Conservation (phyloP, 2,113 vertebrate genomes). For the Arvicanthis niloticus region DNA sequence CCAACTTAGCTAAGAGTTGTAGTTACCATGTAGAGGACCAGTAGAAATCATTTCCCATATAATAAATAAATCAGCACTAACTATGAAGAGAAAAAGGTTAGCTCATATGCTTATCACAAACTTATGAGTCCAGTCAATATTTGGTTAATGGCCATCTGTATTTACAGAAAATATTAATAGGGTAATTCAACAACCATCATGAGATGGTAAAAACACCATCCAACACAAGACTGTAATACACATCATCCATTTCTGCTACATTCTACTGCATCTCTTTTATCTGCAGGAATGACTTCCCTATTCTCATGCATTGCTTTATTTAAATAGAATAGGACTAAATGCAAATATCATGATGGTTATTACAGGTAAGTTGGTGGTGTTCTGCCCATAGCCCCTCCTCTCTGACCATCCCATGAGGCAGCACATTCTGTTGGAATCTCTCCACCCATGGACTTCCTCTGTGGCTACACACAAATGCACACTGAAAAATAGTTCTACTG, state of each 20-base stretch:
- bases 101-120: neutral
- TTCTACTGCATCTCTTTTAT: neutral
- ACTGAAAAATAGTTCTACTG: neutral
- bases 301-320: neutral
- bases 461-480: neutral
- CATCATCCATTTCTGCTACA: neutral
- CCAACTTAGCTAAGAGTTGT: neutral
- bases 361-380: neutral
- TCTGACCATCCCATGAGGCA: neutral
- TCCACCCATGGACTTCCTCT: neutral
- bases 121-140: neutral
- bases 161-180: conserved; percentile 9
- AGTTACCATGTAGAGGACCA: neutral
- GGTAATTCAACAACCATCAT: neutral
- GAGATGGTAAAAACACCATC: neutral
- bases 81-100: conserved; percentile 20
- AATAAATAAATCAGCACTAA: neutral
- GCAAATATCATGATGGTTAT: neutral
- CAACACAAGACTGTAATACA: neutral
- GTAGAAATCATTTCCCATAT: neutral
- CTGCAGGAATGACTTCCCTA: neutral
- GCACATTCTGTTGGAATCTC: neutral
- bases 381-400: neutral
- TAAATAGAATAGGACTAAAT: conserved; percentile 45
- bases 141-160: conserved; percentile 4